phyloP scores from a whole-genome alignment of 2,113 vertebrate species.

The Candoia aspera region DNA sequence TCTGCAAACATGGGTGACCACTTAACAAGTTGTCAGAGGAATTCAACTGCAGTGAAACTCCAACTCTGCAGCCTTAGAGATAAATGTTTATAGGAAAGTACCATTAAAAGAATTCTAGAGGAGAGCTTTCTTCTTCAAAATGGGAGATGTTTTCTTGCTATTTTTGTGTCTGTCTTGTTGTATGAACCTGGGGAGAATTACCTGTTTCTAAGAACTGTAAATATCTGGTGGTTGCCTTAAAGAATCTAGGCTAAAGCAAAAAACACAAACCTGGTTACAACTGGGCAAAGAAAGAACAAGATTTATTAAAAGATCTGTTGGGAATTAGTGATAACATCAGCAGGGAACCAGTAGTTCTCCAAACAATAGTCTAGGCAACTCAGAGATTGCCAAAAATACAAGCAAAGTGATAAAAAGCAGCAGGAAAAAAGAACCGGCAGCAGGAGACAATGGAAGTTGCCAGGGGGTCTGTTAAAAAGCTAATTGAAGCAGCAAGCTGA shows the following conservation, averaged over 20 bases:
- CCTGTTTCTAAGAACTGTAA: constrained; percentile 26
- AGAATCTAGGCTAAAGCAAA: constrained; percentile 39
- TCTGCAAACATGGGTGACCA: constrained; percentile 26
- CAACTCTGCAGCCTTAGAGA: constrained; percentile 21
- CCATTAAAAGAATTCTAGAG: not conserved
- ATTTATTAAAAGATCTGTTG: constrained; percentile 62
- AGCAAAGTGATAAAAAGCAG: constrained; percentile 58
- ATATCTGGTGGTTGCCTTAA: not conserved
- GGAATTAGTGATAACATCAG: constrained; percentile 67
- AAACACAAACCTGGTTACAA: constrained; percentile 48
- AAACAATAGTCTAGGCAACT: constrained; percentile 60
- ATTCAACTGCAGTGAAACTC: constrained; percentile 18
- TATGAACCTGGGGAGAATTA: not conserved
- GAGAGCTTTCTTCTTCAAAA: not conserved
- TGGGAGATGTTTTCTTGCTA: not conserved
- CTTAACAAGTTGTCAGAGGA: constrained; percentile 37
- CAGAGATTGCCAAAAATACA: constrained; percentile 58
- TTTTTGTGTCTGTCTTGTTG: not conserved
- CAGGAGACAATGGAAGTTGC: constrained; percentile 55
- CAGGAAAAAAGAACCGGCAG: constrained; percentile 51
- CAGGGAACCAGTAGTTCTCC: constrained; percentile 56
- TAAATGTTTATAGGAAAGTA: not conserved
- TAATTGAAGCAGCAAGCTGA: constrained; percentile 69
- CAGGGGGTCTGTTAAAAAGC: constrained; percentile 62
- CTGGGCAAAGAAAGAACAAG: constrained; percentile 60